phyloP scores from a whole-genome alignment of 2,797 vertebrate genomes.

The Pipistrellus pygmaeus region DNA sequence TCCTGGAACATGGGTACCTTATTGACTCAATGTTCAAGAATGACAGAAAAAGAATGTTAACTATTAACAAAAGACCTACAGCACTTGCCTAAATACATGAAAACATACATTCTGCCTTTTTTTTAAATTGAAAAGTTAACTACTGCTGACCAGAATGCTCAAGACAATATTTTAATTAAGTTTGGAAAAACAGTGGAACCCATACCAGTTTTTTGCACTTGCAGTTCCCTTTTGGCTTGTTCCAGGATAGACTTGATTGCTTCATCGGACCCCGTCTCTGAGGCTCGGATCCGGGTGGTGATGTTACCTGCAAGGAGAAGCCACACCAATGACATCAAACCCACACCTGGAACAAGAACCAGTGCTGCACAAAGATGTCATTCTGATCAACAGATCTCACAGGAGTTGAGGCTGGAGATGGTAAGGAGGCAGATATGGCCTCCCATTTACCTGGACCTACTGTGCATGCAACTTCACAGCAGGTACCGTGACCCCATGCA shows the following conservation, averaged over 20 bases:
- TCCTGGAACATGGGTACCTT: neutral
- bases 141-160: constrained; percentile 67
- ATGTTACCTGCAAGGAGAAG: constrained; percentile 93
- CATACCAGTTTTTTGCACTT: constrained; percentile 97
- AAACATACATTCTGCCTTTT: neutral
- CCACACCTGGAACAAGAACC: neutral
- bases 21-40: neutral
- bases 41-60: neutral
- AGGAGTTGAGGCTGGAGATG: neutral
- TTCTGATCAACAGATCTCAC: neutral
- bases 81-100: neutral
- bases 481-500: neutral
- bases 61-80: neutral
- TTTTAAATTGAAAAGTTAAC: neutral
- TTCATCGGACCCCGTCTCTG: constrained; percentile 96
- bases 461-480: neutral
- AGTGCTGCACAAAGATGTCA: neutral
- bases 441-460: neutral
- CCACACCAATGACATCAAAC: constrained; percentile 73
- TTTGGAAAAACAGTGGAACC: constrained; percentile 21
- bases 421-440: constrained; percentile 37
- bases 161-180: constrained; percentile 72
- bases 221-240: constrained; percentile 97
- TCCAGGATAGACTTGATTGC: constrained; percentile 98
- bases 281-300: constrained; percentile 95